Conservation (phyloP, 64 coral and sea anemone genomes). For the Dendrophyllia cribrosa region DNA sequence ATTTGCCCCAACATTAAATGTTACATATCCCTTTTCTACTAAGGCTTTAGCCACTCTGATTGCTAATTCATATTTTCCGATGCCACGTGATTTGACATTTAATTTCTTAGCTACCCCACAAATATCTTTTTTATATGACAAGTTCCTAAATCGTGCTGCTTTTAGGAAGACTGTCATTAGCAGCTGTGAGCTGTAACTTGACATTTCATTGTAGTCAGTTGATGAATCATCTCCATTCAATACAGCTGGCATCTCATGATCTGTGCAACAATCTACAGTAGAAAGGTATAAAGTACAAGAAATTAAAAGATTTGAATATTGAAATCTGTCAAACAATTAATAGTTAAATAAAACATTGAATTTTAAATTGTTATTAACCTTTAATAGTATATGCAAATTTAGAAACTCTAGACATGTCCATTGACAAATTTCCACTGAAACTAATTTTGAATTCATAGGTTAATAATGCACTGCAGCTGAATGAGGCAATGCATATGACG, state of each 20-base stretch:
- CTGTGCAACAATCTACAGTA: neutral
- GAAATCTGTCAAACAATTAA: too few species aligned
- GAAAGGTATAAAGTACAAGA: neutral
- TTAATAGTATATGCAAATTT: too few species aligned
- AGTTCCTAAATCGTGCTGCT: neutral
- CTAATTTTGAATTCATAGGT: too few species aligned
- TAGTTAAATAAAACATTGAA: too few species aligned
- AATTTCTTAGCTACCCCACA: neutral
- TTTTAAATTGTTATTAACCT: too few species aligned
- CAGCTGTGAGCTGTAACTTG: neutral
- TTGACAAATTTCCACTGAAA: too few species aligned
- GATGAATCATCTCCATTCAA: neutral
- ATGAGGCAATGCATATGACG: too few species aligned
- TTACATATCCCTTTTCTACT: neutral
- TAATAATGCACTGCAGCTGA: too few species aligned
- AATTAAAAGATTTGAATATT: too few species aligned
- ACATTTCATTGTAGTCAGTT: neutral
- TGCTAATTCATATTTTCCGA: neutral
- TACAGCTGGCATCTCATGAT: neutral
- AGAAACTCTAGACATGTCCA: too few species aligned
- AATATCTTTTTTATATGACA: neutral
- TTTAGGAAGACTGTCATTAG: neutral
- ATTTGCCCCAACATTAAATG: neutral
- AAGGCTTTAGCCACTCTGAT: neutral
- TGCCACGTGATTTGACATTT: neutral